Base-by-base conservation (phyloP, 2,797 vertebrate species). In the Myripristis murdjan region DNA sequence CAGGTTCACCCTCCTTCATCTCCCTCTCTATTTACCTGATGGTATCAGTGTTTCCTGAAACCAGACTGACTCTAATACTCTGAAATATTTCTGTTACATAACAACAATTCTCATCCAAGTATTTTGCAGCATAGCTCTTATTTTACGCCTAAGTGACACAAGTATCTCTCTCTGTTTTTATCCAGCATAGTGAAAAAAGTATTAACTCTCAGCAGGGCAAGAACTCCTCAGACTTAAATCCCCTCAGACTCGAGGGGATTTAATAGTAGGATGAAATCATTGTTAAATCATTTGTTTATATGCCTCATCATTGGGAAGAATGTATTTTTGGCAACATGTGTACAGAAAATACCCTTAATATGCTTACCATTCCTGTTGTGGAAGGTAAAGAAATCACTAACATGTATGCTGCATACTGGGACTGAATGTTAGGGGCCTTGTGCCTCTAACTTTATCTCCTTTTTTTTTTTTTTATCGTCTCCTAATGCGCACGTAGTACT, bases 11-110 rank as follows among this genome's bases (percentile, higher is more conserved):
- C 14, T 15, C 60, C 39, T 12, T 23, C 37, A 18, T 35, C 5
- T 31, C 37, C 35, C 6, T 48, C 41, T 64, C 63, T 43, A 51
- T 73, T 70, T 69, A 54, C 28, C 63, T 68, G 74, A 85, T 80
- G 77, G 37, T 48, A 74, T 82, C 85, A 82, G 58, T 12, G n/a
- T 72, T 82, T 87, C 74, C 66, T 61, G 51, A 55, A 53, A 57
- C 41, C 47, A 55, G 26, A 7, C 53, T 62, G 44, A 5, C 5
- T 8, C 35, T 70, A 15, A 6, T 41, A 44, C 47, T 44, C 28
- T 31, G 28, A 31, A 31, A 31, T 31, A 31, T 31, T 31, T 31
- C 28, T 71, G 26, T n/a, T 15, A 65, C 63, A 26, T 63, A 76
- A 77, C 48, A 1, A 14, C 26, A 54, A 58, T 1, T 1, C 66